Base-by-base conservation (phyloP, 2,797 vertebrate genomes). In the Leuciscus waleckii region DNA sequence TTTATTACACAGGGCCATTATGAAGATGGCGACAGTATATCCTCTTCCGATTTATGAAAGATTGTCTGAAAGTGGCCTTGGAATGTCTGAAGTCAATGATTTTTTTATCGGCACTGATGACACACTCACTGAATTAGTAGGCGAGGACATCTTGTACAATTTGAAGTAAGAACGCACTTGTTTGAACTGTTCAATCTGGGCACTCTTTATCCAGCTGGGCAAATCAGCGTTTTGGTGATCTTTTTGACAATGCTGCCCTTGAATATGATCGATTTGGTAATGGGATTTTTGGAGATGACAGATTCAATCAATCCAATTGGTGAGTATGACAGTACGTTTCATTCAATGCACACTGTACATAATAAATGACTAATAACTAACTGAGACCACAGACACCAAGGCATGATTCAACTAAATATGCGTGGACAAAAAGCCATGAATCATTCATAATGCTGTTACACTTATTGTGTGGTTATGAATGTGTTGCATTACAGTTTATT, bases 241-340 rank as follows among this genome's bases (percentile, higher is more conserved):
- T 74, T 63, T 46, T 61, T 32, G 41, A 46, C 56, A 43, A 46
- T 73, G 29, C 54, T 17, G 81, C 39, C 19, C 81, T 61, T 56
- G 69, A 82, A 82, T 74, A 82, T 82, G 13, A 49, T 43, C 29
- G 39, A 63, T 82, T 70, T 70, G 81, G 81, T 32, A 61, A 49
- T 35, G n/a, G 26, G 29, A 35, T 82, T 82, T 82, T 82, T 73
- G 69, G 81, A 39, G 16, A 63, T 63, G 19, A 82, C 11, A 74
- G 69, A 74, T 82, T 82, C 21, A 82, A 63, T 63, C 81, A 82
- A 11, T 82, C 69, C 21, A 82, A n/a, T 29, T 63, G 81, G 69
- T 82, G 35, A 35, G 81, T 51, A 49, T 7, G 8, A 73, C 81
- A 17, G 3, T 73, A 14, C 14, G 35, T 73, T 71, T 39, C 7